Base-by-base conservation (phyloP, 1,140 invertebrate species). In the Drosophila nigrodunni region DNA sequence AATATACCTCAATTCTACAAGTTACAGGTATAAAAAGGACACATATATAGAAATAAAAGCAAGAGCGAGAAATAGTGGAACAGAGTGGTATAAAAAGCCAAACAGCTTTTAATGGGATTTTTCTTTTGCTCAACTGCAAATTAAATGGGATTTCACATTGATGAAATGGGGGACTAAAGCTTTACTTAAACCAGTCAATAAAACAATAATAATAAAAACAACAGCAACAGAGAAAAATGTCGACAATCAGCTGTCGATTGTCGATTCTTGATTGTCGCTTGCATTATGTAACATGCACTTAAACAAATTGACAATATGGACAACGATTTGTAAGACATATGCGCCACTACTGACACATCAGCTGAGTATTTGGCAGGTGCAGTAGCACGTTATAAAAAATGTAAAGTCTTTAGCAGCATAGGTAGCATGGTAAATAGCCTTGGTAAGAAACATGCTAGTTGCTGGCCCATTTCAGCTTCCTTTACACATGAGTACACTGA, bases 241-340 rank as follows among this genome's bases (percentile, higher is more conserved):
- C 59, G 69, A 55, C 46, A 21, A 30, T 30, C 25, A 30, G 25
- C 25, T 30, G 75, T 49, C 35, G 10, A 18, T n/a, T 9, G 39
- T 8, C 30, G 21, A 13, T 41, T 54, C 60, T 41, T 21, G 47
- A 34, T 13, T 67, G 77, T 49, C 50, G 78, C 41, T 82, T 82
- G 65, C 72, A 78, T 89, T 85, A 79, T 77, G 69, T 78, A 89
- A 78, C 85, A 69, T 75, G 85, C 85, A 88, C 85, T 88, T 78
- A 80, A 69, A 85, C 73, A 89, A 88, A 88, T 88, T 88, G 85
- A 78, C 78, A 85, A 85, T 80, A 85, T 85, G 69, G 77, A 77
- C 69, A 80, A 74, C 43, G 58, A 60, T 39, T 13, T 39, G 44
- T 30, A 62, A 39, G 47, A 46, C 59, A 61, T 49, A 30, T 18